Base-by-base conservation (phyloP, 2,797 vertebrate genomes). In the Hydrocynus forskahlii region DNA sequence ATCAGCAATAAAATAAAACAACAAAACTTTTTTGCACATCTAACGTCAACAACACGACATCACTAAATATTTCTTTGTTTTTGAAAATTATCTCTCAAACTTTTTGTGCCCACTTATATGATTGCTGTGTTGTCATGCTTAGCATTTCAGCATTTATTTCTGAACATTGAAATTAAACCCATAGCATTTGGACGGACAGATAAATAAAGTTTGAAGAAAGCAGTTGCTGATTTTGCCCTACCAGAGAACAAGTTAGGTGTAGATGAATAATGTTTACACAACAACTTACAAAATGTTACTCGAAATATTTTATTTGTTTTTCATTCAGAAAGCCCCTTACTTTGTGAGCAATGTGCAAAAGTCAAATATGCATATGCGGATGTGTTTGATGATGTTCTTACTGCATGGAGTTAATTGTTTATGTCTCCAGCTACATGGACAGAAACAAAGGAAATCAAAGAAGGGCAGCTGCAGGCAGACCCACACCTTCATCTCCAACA, bases 391-490 rank as follows among this genome's bases (percentile, higher is more conserved):
- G 52, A 25, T 54, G 25, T 76, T 40, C n/a, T 40, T 62, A n/a
- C 35, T 13, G 64, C 63, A 40, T 17, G 23, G 17, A 45, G 38
- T 13, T 17, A 50, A 59, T 67, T 57, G 29, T 70, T 55, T 50
- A 40, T 43, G 14, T 79, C 68, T 67, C 45, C 67, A 79, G 66
- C 63, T 81, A 77, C 68, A 82, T 59, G 25, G 19, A 71, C 50
- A 69, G 75, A 81, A 80, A 81, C 74, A 82, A 80, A 63, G 57
- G 10, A 29, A 45, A 45, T 76, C 69, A 74, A 55, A 38, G 55
- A 62, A 68, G 79, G 62, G 84, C 89, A 90, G 89, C 86, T 90
- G 88, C 91, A 91, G 88, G 87, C 89, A 90, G 92, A 85, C 83
- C 63, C 74, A 83, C 79, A 78, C 79, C 87, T 88, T 88, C 74